Conservation (phyloP, 2,888 invertebrate species). For the Mellilla xanthometata region DNA sequence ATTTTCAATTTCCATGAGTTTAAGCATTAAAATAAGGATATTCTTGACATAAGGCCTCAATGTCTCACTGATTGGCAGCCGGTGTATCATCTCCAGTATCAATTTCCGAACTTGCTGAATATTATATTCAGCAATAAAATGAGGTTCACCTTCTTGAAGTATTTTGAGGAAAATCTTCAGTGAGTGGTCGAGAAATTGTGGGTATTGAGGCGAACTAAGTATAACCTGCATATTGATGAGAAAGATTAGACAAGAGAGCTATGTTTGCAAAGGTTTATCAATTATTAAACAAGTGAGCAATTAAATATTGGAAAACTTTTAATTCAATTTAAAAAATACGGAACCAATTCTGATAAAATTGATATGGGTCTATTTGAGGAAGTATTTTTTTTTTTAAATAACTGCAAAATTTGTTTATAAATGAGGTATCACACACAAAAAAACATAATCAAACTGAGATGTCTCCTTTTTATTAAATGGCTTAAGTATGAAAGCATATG, state of each 20-base stretch:
- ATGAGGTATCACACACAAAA: too few relatives aligned
- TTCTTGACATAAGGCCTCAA: conserved; percentile 92
- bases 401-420: too few relatives aligned
- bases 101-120: conserved; percentile 97
- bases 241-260: neutral
- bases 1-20: conserved; percentile 96
- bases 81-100: conserved; percentile 97
- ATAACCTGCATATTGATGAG: conserved; percentile 84
- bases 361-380: too few relatives aligned
- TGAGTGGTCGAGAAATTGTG: conserved; percentile 94
- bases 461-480: too few relatives aligned
- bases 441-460: too few relatives aligned
- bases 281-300: too few relatives aligned
- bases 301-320: too few relatives aligned
- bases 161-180: conserved; percentile 95
- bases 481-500: too few relatives aligned
- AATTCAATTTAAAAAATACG: too few relatives aligned
- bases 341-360: too few relatives aligned
- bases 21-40: conserved; percentile 94
- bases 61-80: conserved; percentile 96
- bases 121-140: conserved; percentile 98
- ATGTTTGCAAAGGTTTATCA: too few relatives aligned
- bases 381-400: too few relatives aligned
- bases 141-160: conserved; percentile 96
- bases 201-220: conserved; percentile 93